phyloP scores from a whole-genome alignment of 1,140 invertebrate species.

The Manduca sexta region DNA sequence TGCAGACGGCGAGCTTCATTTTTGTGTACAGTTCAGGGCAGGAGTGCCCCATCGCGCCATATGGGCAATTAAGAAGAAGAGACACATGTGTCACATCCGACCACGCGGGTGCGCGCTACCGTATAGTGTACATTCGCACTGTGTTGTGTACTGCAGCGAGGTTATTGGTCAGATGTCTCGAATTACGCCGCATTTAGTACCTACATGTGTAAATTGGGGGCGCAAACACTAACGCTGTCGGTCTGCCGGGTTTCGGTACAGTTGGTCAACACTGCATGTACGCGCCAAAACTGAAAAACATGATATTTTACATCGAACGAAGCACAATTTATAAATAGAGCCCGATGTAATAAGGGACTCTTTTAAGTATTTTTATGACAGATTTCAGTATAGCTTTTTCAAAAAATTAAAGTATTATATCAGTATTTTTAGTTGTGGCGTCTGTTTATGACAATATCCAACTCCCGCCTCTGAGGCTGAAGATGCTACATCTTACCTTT shows the following conservation, averaged over 20 bases:
- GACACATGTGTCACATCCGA: constrained; percentile 10
- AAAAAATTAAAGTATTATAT: constrained; percentile 8
- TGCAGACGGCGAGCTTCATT: too few species aligned
- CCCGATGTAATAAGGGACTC: too few species aligned
- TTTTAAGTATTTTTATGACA: constrained; percentile 14
- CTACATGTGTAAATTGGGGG: not conserved
- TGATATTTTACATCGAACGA: too few species aligned
- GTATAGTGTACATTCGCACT: too few species aligned
- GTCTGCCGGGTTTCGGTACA: not conserved
- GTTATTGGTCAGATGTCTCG: not conserved
- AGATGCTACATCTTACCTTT: too few species aligned
- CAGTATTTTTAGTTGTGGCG: constrained; percentile 14
- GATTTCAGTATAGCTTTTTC: constrained; percentile 18
- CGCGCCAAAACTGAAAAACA: not conserved
- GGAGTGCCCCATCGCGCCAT: constrained; percentile 12
- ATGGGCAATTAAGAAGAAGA: constrained; percentile 15
- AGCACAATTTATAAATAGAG: too few species aligned
- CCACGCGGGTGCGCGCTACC: too few species aligned
- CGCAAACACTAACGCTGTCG: not conserved
- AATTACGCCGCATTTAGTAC: constrained; percentile 3
- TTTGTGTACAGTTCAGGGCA: not conserved
- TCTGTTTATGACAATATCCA: constrained; percentile 12
- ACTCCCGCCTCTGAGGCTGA: not conserved
- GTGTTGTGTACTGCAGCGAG: too few species aligned
- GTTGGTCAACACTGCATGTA: not conserved